A percentile compares a stretch with the other conserved stretches of the same genome.
phyloP scores from a whole-genome alignment of 2,888 invertebrate species.

The Sphaeridia pumilis region DNA sequence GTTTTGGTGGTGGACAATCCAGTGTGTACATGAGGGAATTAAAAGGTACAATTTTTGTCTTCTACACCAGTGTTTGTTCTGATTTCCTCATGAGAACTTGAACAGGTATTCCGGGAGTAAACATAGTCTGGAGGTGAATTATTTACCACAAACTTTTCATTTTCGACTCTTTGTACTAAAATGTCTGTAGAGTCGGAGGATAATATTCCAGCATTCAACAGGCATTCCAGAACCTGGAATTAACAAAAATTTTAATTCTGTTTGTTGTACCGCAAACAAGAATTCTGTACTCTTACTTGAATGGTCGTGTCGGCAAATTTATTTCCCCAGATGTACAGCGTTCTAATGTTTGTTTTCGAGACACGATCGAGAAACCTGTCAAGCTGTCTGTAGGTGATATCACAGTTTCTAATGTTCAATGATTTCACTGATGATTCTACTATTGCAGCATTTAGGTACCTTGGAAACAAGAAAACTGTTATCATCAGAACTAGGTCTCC shows the following conservation, averaged over 20 bases:
- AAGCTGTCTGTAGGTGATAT: conserved; percentile 19
- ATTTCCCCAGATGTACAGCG: conserved; percentile 32
- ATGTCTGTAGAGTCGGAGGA: conserved; percentile 15
- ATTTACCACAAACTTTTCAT: too few species aligned
- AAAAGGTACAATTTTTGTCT: conserved; percentile 6
- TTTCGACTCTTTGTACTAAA: conserved; percentile 20
- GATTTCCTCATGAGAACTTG: too few species aligned
- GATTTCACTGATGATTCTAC: conserved; percentile 19
- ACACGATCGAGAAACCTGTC: conserved; percentile 22
- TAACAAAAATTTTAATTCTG: neutral
- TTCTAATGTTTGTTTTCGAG: conserved; percentile 17
- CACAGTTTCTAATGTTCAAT: conserved; percentile 31
- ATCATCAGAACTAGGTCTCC: too few species aligned
- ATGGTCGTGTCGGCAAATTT: conserved; percentile 21
- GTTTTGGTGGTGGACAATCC: conserved; percentile 15
- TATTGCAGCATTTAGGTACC: conserved; percentile 19
- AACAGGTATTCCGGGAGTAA: too few species aligned
- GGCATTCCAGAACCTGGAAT: conserved; percentile 17
- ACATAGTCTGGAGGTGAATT: too few species aligned
- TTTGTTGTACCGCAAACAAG: too few species aligned
- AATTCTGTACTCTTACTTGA: conserved; percentile 13
- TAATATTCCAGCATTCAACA: conserved; percentile 18
- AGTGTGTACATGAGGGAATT: conserved; percentile 18
- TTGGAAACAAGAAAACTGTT: neutral
- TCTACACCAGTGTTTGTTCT: neutral